These are phyloP conservation scores for Myathropa florea DNA, from an alignment of 2,888 invertebrate genomes.

Conservation along the genomic window DNA sequence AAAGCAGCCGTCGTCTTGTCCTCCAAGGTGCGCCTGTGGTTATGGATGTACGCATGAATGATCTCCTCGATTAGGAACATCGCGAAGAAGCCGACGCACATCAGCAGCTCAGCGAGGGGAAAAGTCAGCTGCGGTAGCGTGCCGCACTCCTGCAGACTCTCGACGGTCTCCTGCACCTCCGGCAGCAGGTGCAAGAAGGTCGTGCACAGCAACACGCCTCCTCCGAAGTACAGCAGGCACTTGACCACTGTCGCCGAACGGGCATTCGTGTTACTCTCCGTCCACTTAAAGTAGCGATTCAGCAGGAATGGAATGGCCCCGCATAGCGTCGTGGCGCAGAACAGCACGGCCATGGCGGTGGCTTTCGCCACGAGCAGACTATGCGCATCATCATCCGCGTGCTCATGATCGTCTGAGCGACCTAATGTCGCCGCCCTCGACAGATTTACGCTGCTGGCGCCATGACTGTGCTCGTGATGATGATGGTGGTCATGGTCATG, in stretches of 20 bases:
- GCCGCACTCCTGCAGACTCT: slow-evolving; percentile 82
- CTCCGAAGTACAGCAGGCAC: slow-evolving; percentile 89
- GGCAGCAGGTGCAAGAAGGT: slow-evolving; percentile 91
- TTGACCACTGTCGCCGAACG: slow-evolving; percentile 81
- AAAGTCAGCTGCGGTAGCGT: slow-evolving; percentile 83
- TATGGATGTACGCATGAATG: slow-evolving; percentile 86
- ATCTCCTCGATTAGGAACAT: slow-evolving; percentile 91
- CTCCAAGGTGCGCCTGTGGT: slow-evolving; percentile 77
- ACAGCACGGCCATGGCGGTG: slow-evolving; percentile 89
- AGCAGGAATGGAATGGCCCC: slow-evolving; percentile 88
- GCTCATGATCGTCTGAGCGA: no score
- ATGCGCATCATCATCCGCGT: slow-evolving; percentile 78
- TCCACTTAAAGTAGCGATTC: slow-evolving; percentile 85
- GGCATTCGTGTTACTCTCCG: slow-evolving; percentile 76
- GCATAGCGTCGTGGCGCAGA: slow-evolving; percentile 87
- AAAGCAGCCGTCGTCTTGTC: slow-evolving; percentile 76
- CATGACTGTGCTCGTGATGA: slow-evolving; percentile 10
- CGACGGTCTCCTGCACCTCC: slow-evolving; percentile 87
- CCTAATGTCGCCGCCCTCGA: not conserved
- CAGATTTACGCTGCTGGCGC: not conserved
- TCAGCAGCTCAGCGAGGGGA: slow-evolving; percentile 86
- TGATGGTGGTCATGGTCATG: slow-evolving; percentile 29
- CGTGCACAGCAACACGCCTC: slow-evolving; percentile 91
- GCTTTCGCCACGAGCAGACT: slow-evolving; percentile 87
- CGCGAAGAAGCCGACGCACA: slow-evolving; percentile 88